phyloP scores from a whole-genome alignment of 2,113 vertebrate species.

The Lagopus leucura region DNA sequence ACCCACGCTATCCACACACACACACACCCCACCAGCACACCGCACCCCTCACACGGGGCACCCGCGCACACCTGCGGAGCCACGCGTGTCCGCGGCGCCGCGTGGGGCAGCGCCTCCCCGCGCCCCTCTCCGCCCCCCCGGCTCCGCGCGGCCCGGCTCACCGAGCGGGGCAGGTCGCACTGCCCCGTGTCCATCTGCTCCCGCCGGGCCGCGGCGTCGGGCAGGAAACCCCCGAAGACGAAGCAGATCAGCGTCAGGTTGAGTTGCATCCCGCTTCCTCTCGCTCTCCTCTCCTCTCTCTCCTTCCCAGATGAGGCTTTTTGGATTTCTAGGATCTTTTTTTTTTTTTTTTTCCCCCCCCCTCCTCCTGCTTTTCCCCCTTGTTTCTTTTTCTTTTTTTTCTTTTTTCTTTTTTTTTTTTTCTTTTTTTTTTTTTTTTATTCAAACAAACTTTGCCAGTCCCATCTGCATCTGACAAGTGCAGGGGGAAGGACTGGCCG shows the following conservation, averaged over 20 bases:
- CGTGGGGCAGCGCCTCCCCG: neutral
- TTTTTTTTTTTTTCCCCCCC: neutral
- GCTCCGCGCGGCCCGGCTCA: conserved; percentile 61
- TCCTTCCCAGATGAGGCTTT: conserved; percentile 22
- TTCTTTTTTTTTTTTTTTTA: neutral
- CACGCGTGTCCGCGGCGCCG: neutral
- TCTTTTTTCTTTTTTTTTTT: neutral
- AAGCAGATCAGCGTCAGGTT: conserved; percentile 75
- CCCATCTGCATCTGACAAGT: conserved; percentile 57
- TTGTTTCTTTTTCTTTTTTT: too few relatives aligned
- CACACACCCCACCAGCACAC: neutral
- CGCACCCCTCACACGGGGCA: neutral
- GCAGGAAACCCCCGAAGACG: conserved; percentile 78
- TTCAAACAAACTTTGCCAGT: neutral
- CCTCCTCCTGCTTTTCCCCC: too few relatives aligned
- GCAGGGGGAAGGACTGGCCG: neutral
- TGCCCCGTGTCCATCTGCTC: conserved; percentile 74
- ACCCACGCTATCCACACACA: neutral
- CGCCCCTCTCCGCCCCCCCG: neutral
- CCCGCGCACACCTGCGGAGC: neutral
- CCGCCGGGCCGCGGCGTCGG: conserved; percentile 72
- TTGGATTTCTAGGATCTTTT: neutral
- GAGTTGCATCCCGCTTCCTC: conserved; percentile 66
- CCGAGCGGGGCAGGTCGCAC: conserved; percentile 81
- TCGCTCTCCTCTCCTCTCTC: conserved; percentile 8